Conservation (phyloP, 2,888 invertebrate species). For the Merodon equestris region DNA sequence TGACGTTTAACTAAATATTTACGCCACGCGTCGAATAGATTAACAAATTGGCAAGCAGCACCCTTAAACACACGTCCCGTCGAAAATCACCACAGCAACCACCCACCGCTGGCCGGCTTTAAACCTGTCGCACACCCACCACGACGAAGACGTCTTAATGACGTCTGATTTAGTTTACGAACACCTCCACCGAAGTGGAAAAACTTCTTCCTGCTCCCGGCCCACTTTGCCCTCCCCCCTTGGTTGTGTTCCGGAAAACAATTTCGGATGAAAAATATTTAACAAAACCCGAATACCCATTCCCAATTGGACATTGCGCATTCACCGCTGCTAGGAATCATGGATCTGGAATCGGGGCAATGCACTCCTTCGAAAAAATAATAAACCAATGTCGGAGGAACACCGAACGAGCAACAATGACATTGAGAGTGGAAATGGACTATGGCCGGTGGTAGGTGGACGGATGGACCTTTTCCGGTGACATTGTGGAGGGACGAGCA, state of each 20-base stretch:
- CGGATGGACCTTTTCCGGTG: conserved; percentile 45
- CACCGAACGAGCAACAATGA: too few relatives aligned
- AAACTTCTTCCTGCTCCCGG: conserved; percentile 4
- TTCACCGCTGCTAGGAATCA: conserved; percentile 1
- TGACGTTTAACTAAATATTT: conserved; percentile 61
- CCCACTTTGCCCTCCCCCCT: conserved; percentile 8
- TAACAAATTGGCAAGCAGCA: conserved; percentile 56
- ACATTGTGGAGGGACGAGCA: conserved; percentile 33
- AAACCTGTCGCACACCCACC: conserved; percentile 12
- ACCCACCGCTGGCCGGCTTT: conserved; percentile 22
- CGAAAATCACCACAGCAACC: conserved; percentile 15
- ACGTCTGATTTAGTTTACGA: conserved; percentile 38
- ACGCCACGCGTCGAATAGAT: conserved; percentile 59
- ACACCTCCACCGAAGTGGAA: conserved; percentile 26
- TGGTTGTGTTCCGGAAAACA: conserved; percentile 52
- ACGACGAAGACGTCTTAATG: conserved; percentile 53
- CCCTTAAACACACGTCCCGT: conserved; percentile 10
- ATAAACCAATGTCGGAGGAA: conserved; percentile 43
- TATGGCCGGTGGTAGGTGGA: background rate
- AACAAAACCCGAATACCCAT: conserved; percentile 63
- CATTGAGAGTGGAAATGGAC: too few relatives aligned
- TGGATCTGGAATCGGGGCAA: conserved; percentile 17
- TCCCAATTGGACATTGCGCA: conserved; percentile 45
- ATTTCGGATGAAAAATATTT: conserved; percentile 64
- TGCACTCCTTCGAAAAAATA: conserved; percentile 52